Percentiles rank a stretch among this genome's conserved stretches.
These are phyloP conservation scores for Cyclopterus lumpus DNA, from an alignment of 2,797 vertebrate species.

Conservation along the genomic window DNA sequence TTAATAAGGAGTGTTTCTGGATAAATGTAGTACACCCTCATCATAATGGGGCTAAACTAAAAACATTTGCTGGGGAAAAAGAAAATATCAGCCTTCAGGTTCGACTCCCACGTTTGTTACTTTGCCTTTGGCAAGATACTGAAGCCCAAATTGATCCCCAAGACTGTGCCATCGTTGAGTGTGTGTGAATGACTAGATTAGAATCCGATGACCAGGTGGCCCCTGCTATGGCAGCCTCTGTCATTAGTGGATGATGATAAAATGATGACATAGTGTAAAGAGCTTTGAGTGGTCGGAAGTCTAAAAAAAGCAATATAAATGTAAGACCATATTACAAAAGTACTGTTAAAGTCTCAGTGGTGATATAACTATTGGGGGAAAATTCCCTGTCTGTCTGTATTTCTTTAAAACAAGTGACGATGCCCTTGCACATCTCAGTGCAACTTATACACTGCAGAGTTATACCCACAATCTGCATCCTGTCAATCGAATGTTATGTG, in stretches of 20 bases:
- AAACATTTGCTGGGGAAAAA: neutral
- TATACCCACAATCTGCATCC: neutral
- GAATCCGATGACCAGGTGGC: too few species aligned
- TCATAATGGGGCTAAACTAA: neutral
- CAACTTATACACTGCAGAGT: neutral
- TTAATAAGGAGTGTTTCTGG: neutral
- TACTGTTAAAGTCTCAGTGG: neutral
- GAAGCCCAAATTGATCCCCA: too few species aligned
- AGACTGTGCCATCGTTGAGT: too few species aligned
- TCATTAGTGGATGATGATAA: too few species aligned
- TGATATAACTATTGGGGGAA: neutral
- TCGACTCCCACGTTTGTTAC: neutral
- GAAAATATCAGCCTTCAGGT: constrained; percentile 1
- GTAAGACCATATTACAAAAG: neutral
- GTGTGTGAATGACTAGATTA: too few species aligned
- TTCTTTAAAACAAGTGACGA: neutral
- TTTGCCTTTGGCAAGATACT: too few species aligned
- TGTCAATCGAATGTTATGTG: neutral
- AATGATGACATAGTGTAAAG: too few species aligned
- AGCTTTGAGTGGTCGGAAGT: too few species aligned
- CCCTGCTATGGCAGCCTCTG: too few species aligned
- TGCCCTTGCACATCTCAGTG: neutral
- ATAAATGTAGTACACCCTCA: too few species aligned
- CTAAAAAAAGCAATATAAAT: too few species aligned
- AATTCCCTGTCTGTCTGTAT: neutral